Percentiles rank a stretch among this genome's conserved stretches.
These are phyloP conservation scores for Troides helena DNA, from an alignment of 2,888 invertebrate species.

Conservation along the genomic window DNA sequence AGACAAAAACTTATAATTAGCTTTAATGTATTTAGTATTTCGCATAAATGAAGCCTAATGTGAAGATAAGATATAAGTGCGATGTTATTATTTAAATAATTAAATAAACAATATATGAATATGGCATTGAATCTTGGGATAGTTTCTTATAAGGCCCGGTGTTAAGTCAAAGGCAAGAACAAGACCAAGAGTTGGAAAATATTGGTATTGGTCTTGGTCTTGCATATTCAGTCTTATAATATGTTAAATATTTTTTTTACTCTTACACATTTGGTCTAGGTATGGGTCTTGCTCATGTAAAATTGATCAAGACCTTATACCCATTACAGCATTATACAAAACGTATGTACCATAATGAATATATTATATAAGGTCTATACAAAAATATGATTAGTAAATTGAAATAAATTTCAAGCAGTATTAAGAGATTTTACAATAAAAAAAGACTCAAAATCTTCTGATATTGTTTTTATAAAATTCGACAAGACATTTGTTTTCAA, in stretches of 20 bases:
- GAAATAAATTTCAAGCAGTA: neutral
- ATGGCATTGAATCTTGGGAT: conserved; percentile 9
- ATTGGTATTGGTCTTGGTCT: no score
- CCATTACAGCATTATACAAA: no score
- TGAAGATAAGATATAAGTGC: conserved; percentile 3
- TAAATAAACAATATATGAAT: conserved; percentile 1
- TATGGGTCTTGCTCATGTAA: no score
- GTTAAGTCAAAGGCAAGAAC: neutral
- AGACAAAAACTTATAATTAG: neutral
- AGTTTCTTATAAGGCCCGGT: conserved; percentile 2
- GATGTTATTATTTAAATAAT: conserved; percentile 11
- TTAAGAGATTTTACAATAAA: conserved; percentile 10
- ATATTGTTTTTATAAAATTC: neutral
- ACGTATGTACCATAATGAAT: no score
- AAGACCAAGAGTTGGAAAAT: no score
- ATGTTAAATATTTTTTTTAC: no score
- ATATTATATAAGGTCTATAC: no score
- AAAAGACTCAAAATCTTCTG: neutral
- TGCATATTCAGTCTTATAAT: no score
- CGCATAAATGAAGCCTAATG: conserved; percentile 9
- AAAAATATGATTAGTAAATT: no score
- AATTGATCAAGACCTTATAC: no score
- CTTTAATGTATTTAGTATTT: neutral
- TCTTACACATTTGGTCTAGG: no score
- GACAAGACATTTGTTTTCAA: no score